Base-by-base conservation (phyloP, 2,113 vertebrate genomes). In the Tenebrosternarchus preto region DNA sequence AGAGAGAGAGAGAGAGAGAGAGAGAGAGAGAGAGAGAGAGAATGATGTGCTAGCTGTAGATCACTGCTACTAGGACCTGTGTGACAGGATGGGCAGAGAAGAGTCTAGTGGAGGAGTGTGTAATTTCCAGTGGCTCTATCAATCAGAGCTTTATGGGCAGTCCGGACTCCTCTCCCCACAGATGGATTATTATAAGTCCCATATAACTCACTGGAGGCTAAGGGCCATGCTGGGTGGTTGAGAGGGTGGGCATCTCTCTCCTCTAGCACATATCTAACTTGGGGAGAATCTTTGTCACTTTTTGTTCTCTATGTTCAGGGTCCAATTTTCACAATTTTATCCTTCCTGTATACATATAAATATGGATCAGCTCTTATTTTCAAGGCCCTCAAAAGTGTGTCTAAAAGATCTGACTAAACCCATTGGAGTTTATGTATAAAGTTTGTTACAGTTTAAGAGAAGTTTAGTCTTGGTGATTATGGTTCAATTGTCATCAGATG, bases 71-170 rank as follows among this genome's bases (percentile, higher is more conserved):
- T 56, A 6, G 22, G 55, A 56, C 53, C 22, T 69, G 31, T 79
- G 70, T 75, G 76, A 83, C 77, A 79, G 76, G 27, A 20, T 36
- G 4, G 56, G 71, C 77, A 75, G 70, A 83, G 77, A 31, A 29
- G 78, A 75, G 64, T 71, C 71, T n/a, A 59, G 36, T 60, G 77
- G 29, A 73, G 72, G 67, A 74, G 33, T 67, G 55, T 83, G 82
- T 72, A 83, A 83, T 83, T 74, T 83, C 77, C 82, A 60, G 46
- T 55, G 17, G 64, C 59, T 79, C 53, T 56, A 79, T 83, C 78
- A 83, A 83, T 83, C 72, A 60, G 53, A 6, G 16, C 36, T 79
- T 83, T 83, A 83, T 83, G 77, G 72, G 71, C 43, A 76, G 57
- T 56, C 19, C 9, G 67, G 82, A 74, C 61, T 60, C 77, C 76